phyloP scores from a whole-genome alignment of 1,140 invertebrate species.

The Platyura marginata region DNA sequence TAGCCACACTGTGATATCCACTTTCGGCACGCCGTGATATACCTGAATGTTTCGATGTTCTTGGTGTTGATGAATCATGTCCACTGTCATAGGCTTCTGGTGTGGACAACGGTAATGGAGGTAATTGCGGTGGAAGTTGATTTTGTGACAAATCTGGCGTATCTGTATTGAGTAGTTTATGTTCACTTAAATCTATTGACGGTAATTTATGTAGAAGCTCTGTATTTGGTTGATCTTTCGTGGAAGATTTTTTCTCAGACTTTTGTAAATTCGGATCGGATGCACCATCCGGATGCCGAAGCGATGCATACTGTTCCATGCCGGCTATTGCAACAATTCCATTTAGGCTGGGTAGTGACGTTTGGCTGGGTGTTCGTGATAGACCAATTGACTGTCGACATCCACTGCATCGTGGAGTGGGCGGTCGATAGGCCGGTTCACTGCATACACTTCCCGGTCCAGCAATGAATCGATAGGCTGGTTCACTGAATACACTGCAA shows the following conservation, averaged over 20 bases:
- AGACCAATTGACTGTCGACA: slow-evolving; percentile 11
- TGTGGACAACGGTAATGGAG: slow-evolving; percentile 19
- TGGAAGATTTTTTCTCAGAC: slow-evolving; percentile 33
- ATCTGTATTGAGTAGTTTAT: slow-evolving; percentile 34
- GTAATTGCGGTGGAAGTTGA: slow-evolving; percentile 10
- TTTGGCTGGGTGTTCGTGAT: slow-evolving; percentile 21
- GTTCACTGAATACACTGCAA: slow-evolving; percentile 65
- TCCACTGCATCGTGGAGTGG: slow-evolving; percentile 19
- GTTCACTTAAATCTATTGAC: slow-evolving; percentile 30
- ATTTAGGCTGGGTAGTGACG: slow-evolving; percentile 20
- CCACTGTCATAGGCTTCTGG: slow-evolving; percentile 62
- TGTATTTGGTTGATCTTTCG: slow-evolving; percentile 27
- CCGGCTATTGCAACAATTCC: slow-evolving; percentile 32
- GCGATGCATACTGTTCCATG: slow-evolving; percentile 40
- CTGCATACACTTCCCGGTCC: slow-evolving; percentile 46
- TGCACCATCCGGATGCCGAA: slow-evolving; percentile 73
- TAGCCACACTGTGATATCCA: slow-evolving; percentile 67
- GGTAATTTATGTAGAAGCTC: slow-evolving; percentile 29
- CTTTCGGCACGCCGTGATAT: slow-evolving; percentile 58
- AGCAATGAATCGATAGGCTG: slow-evolving; percentile 52
- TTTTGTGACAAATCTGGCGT: slow-evolving; percentile 31
- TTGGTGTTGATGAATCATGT: slow-evolving; percentile 54
- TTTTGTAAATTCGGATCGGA: slow-evolving; percentile 77
- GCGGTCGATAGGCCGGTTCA: slow-evolving; percentile 25
- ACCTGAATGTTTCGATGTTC: slow-evolving; percentile 57